phyloP scores from a whole-genome alignment of 2,888 invertebrate species.

The Rhodophaea formosa region DNA sequence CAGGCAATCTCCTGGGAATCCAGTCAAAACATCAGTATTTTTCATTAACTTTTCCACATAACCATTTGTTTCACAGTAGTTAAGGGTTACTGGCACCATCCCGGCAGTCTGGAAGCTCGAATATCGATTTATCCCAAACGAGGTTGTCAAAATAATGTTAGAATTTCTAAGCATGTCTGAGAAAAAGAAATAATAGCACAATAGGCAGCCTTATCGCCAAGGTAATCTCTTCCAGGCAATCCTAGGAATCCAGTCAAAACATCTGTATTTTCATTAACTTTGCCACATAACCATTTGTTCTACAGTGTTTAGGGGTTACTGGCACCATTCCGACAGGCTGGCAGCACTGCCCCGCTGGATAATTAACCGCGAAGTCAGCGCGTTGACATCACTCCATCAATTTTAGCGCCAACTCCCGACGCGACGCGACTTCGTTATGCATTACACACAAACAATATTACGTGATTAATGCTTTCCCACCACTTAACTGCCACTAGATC shows the following conservation, averaged over 20 bases:
- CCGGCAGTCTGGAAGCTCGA: too few relatives aligned
- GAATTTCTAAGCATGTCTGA: too few relatives aligned
- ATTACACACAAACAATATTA: slow-evolving; percentile 72
- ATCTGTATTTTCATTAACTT: not conserved
- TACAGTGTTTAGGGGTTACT: not conserved
- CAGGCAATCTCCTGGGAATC: too few relatives aligned
- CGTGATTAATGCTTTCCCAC: slow-evolving; percentile 70
- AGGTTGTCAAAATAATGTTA: too few relatives aligned
- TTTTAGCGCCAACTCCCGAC: slow-evolving; percentile 52
- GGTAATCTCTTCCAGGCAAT: too few relatives aligned
- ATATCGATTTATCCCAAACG: too few relatives aligned
- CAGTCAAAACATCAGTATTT: too few relatives aligned
- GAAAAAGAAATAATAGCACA: too few relatives aligned
- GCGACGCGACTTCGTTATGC: slow-evolving; percentile 47
- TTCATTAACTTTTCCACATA: too few relatives aligned
- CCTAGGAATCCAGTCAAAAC: not conserved
- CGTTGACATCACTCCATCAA: slow-evolving; percentile 72
- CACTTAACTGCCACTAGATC: slow-evolving; percentile 61
- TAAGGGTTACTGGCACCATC: too few relatives aligned
- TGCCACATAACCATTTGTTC: slow-evolving; percentile 3
- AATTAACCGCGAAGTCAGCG: slow-evolving; percentile 68
- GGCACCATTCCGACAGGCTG: slow-evolving; percentile 6
- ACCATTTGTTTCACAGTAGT: too few relatives aligned
- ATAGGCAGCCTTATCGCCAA: too few relatives aligned
- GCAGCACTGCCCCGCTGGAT: slow-evolving; percentile 37